phyloP scores from a whole-genome alignment of 2,797 vertebrate genomes.

The Prunella strophiata region DNA sequence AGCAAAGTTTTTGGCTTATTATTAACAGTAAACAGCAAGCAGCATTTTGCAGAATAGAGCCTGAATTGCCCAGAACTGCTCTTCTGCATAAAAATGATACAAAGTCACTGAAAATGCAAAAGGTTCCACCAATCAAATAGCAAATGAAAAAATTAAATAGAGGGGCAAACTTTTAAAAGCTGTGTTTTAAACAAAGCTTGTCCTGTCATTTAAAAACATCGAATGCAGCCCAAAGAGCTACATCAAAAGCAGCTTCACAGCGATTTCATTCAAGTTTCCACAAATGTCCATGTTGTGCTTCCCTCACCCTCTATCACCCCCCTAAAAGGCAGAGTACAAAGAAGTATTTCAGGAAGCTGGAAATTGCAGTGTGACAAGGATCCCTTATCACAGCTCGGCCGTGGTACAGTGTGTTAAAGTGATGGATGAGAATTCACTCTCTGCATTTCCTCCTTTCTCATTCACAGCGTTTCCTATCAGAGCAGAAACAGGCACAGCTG shows the following conservation, averaged over 20 bases:
- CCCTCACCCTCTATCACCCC: background rate
- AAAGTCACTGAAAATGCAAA: background rate
- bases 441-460: slow-evolving; percentile 4
- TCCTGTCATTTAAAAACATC: background rate
- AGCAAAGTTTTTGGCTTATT: background rate
- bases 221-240: background rate
- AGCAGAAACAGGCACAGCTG: slow-evolving; percentile 9
- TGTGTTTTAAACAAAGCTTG: slow-evolving; percentile 32
- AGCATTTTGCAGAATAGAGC: background rate
- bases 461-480: slow-evolving; percentile 58
- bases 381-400: slow-evolving; percentile 47
- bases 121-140: background rate
- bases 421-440: slow-evolving; percentile 49
- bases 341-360: slow-evolving; percentile 34
- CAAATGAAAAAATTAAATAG: background rate
- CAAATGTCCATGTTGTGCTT: slow-evolving; percentile 3
- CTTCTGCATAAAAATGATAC: background rate
- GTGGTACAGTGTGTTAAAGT: slow-evolving; percentile 39
- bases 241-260: background rate
- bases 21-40: background rate
- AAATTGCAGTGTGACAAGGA: slow-evolving; percentile 57
- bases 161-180: slow-evolving; percentile 10
- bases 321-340: slow-evolving; percentile 5
- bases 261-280: slow-evolving; percentile 31
- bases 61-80: background rate